Evolutionary conservation across 2,888 invertebrate genomes (phyloP).

Genomic region (Nymphalis c-album): DNA sequence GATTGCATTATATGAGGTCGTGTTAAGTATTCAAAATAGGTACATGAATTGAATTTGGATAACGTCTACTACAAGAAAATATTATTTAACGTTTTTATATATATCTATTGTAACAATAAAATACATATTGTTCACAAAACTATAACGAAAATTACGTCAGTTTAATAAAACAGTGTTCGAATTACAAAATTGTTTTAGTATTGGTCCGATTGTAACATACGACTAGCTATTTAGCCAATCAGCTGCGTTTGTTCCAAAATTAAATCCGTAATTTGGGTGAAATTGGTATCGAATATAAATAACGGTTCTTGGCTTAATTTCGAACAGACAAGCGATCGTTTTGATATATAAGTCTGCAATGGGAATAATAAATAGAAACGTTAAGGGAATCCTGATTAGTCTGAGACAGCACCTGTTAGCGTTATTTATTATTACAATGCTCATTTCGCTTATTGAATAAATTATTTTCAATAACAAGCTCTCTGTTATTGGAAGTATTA

Average conservation of each 20-base stretch:
- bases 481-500: slow-evolving; percentile 17
- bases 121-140: background rate
- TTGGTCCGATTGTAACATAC: slow-evolving; percentile 3
- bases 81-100: background rate
- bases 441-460: slow-evolving; percentile 42
- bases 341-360: slow-evolving; percentile 58
- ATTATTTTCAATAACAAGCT: slow-evolving; percentile 40
- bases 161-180: background rate
- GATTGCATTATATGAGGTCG: slow-evolving; percentile 64
- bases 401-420: slow-evolving; percentile 54
- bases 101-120: background rate
- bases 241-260: slow-evolving; percentile 20
- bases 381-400: slow-evolving; percentile 61
- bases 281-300: slow-evolving; percentile 32
- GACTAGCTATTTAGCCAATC: slow-evolving; percentile 18
- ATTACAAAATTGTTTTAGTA: slow-evolving; percentile 6
- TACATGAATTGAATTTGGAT: slow-evolving; percentile 13
- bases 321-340: slow-evolving; percentile 55
- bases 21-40: slow-evolving; percentile 56
- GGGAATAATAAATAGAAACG: slow-evolving; percentile 57
- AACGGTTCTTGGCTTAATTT: slow-evolving; percentile 53
- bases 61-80: background rate
- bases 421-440: slow-evolving; percentile 44
- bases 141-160: background rate
- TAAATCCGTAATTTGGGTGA: slow-evolving; percentile 28